Percentiles rank a stretch among this genome's conserved stretches.
phyloP scores from a whole-genome alignment of 30 jellyfish, hydroid and myxozoan genomes.

The Hydra vulgaris region DNA sequence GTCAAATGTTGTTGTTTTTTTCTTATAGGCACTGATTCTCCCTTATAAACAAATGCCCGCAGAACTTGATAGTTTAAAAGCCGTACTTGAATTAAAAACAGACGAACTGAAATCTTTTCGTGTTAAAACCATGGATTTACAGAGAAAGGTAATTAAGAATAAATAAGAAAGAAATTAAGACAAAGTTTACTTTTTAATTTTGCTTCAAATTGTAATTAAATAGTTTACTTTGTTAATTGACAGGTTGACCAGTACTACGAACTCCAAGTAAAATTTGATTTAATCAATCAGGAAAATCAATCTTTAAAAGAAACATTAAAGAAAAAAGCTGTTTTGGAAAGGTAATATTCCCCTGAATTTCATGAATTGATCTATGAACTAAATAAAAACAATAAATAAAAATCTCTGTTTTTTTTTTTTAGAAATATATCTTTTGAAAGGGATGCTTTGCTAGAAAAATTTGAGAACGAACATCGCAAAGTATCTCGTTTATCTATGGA shows the following conservation, averaged over 20 bases:
- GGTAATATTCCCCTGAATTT: no score
- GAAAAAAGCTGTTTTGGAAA: conserved; percentile 54
- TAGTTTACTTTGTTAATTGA: no score
- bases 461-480: conserved; percentile 63
- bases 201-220: no score
- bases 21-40: conserved; percentile 44
- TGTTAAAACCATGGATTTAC: conserved; percentile 63
- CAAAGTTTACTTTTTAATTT: neutral
- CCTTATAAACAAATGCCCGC: conserved; percentile 77
- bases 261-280: conserved; percentile 52
- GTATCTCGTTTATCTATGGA: conserved; percentile 89
- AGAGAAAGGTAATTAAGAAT: conserved; percentile 38
- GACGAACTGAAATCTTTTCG: conserved; percentile 52
- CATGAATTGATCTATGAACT: no score
- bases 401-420: neutral
- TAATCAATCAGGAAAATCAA: conserved; percentile 61
- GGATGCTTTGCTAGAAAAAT: conserved; percentile 61
- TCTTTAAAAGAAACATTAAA: conserved; percentile 59
- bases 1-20: neutral
- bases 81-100: conserved; percentile 76
- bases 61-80: conserved; percentile 77
- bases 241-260: conserved; percentile 83
- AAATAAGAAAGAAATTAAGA: neutral
- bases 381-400: no score
- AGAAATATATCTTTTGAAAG: conserved; percentile 90